A percentile compares a stretch with the other conserved stretches of the same genome.
Conservation (phyloP, 1,140 invertebrate genomes). For the Bombus terrestris region DNA sequence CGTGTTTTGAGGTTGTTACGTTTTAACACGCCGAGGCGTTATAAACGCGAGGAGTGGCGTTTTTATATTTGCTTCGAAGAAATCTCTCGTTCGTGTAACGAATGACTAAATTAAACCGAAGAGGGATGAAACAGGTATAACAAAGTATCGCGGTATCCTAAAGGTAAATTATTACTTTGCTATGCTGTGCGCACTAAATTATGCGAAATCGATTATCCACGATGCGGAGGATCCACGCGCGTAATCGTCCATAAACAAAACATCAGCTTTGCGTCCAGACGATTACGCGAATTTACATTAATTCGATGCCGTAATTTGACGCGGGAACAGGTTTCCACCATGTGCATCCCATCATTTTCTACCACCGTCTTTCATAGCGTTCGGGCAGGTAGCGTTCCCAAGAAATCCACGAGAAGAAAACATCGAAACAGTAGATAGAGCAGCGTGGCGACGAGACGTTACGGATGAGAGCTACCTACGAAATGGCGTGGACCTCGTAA, state of each 20-base stretch:
- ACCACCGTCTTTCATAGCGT: too few relatives aligned
- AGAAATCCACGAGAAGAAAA: too few relatives aligned
- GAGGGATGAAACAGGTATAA: too few relatives aligned
- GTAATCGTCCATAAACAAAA: conserved; percentile 21
- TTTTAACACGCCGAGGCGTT: background rate
- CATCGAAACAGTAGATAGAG: too few relatives aligned
- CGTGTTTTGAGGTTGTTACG: background rate
- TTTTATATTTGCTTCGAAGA: too few relatives aligned
- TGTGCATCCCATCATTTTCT: background rate
- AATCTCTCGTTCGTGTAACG: background rate
- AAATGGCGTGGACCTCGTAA: too few relatives aligned
- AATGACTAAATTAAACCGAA: background rate
- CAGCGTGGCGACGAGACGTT: too few relatives aligned
- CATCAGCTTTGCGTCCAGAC: background rate
- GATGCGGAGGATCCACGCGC: background rate
- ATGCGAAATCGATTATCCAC: conserved; percentile 21
- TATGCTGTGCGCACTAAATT: background rate
- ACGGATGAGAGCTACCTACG: too few relatives aligned
- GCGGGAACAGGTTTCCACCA: background rate
- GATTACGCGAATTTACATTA: conserved; percentile 38
- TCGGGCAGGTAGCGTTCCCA: too few relatives aligned
- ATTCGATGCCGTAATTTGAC: conserved; percentile 26
- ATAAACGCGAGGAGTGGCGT: background rate
- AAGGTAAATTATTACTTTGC: background rate
- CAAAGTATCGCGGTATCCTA: background rate